Conservation (phyloP, 1,140 invertebrate genomes). For the Diprion similis region DNA sequence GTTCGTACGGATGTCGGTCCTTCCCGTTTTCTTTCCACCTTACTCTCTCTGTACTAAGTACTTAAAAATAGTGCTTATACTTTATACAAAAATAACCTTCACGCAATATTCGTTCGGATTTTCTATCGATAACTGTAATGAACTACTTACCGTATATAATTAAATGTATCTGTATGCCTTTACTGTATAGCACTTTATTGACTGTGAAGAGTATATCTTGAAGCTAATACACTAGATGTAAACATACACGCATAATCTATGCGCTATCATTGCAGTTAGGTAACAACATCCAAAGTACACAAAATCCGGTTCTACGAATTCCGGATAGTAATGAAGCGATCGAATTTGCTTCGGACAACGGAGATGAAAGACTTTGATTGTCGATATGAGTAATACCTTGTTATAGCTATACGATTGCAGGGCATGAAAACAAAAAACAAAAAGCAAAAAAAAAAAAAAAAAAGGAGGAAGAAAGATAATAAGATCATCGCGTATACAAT, state of each 20-base stretch:
- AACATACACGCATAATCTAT: no score
- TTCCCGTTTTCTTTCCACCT: background rate
- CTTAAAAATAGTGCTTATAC: no score
- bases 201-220: background rate
- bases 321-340: background rate
- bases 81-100: no score
- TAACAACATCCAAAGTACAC: background rate
- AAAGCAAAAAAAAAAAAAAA: slow-evolving; percentile 10
- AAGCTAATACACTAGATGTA: no score
- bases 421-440: background rate
- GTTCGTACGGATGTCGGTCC: no score
- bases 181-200: background rate
- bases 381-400: background rate
- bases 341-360: background rate
- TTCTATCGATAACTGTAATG: no score
- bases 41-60: background rate
- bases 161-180: background rate
- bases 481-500: background rate
- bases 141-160: background rate
- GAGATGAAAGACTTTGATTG: background rate
- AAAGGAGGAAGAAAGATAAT: slow-evolving; percentile 8
- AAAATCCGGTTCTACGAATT: background rate
- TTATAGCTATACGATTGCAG: background rate
- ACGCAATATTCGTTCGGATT: no score
- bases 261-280: background rate